Conservation (phyloP, 2,113 vertebrate genomes). For the Bujurquina vittata region DNA sequence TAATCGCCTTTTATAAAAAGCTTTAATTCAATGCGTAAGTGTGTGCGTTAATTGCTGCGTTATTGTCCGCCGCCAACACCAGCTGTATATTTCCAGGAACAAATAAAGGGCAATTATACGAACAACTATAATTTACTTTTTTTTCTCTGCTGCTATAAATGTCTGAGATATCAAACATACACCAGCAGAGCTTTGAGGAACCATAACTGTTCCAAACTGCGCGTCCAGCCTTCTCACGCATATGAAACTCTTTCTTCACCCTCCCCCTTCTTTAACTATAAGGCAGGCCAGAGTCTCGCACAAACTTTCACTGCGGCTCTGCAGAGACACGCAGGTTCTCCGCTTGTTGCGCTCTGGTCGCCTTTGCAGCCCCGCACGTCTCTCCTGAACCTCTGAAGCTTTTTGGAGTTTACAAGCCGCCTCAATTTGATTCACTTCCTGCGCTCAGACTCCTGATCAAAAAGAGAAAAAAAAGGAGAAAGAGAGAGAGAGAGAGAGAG, state of each 20-base stretch:
- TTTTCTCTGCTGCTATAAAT: constrained; percentile 17
- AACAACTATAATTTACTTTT: constrained; percentile 39
- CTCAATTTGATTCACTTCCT: constrained; percentile 80
- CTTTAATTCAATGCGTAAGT: neutral
- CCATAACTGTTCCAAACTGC: constrained; percentile 53
- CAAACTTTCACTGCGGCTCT: constrained; percentile 75
- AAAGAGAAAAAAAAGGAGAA: constrained; percentile 30
- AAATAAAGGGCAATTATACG: constrained; percentile 43
- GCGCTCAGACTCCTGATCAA: constrained; percentile 72
- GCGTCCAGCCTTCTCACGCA: constrained; percentile 71
- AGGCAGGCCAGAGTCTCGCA: constrained; percentile 62
- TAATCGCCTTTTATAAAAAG: neutral
- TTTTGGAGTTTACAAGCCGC: constrained; percentile 67
- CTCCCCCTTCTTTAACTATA: constrained; percentile 62
- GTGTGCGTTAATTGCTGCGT: neutral
- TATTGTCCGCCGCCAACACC: neutral
- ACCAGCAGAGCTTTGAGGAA: constrained; percentile 37
- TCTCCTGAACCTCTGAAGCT: constrained; percentile 54
- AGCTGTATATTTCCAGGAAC: constrained; percentile 26
- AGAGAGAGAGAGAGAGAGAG: neutral
- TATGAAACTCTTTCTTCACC: constrained; percentile 42
- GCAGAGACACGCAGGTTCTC: constrained; percentile 48
- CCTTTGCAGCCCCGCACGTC: constrained; percentile 39
- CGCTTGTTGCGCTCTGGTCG: constrained; percentile 54
- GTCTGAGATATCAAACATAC: constrained; percentile 46